These are phyloP conservation scores for Taxidea taxus DNA, from an alignment of 2,113 vertebrate genomes.

Conservation along the genomic window DNA sequence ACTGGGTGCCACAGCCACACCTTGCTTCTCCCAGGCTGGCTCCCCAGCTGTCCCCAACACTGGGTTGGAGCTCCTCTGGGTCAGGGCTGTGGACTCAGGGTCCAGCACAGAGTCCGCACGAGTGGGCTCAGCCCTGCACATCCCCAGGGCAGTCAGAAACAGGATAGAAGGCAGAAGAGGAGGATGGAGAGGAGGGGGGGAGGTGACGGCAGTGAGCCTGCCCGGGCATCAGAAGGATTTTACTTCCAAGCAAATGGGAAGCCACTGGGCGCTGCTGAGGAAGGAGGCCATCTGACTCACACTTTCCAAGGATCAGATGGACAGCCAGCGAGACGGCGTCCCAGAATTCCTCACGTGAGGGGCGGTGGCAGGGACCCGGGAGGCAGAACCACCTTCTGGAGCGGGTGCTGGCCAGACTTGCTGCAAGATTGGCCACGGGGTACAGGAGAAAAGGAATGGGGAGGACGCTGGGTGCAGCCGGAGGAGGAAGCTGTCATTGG, in stretches of 20 bases:
- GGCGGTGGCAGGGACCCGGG: too few species aligned
- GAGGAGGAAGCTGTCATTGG: too few species aligned
- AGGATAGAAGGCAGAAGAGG: not conserved
- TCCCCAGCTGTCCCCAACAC: not conserved
- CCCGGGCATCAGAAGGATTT: not conserved
- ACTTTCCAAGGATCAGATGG: not conserved
- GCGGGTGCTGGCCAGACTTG: rapidly evolving
- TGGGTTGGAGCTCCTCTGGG: not conserved
- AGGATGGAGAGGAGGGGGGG: too few species aligned
- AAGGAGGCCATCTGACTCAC: not conserved
- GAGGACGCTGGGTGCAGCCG: rapidly evolving
- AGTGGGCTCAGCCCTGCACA: not conserved
- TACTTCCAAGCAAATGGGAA: not conserved
- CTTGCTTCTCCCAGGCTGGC: not conserved
- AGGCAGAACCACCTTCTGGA: not conserved
- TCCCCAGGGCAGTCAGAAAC: rapidly evolving
- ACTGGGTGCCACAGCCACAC: too few species aligned
- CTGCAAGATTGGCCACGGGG: rapidly evolving
- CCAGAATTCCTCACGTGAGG: rapidly evolving
- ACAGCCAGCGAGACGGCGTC: rapidly evolving
- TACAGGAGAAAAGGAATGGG: rapidly evolving
- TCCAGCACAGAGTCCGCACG: not conserved
- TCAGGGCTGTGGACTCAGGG: rapidly evolving
- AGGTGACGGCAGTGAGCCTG: rapidly evolving
- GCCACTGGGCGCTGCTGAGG: not conserved